A percentile compares a stretch with the other conserved stretches of the same genome.
phyloP scores from a whole-genome alignment of 2,797 vertebrate species.

The Heterohyrax brucei region DNA sequence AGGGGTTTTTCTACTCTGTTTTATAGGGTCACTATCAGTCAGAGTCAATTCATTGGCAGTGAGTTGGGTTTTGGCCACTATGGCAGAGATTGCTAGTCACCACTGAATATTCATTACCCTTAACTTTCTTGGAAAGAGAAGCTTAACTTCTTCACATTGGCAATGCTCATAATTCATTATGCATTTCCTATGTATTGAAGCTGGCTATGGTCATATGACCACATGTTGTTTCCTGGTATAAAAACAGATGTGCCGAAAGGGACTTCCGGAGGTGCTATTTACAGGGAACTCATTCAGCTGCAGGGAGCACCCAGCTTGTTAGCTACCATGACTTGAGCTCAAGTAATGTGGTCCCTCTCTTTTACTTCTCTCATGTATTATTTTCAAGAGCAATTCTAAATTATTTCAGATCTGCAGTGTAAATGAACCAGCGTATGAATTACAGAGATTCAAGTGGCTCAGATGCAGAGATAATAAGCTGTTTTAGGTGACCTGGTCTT shows the following conservation, averaged over 20 bases:
- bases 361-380: background rate
- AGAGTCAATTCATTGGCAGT: too few relatives aligned
- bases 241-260: background rate
- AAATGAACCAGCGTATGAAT: fast-evolving
- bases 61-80: too few relatives aligned
- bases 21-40: too few relatives aligned
- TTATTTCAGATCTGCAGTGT: background rate
- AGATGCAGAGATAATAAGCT: background rate
- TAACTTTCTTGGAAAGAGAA: background rate
- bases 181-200: background rate
- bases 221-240: background rate
- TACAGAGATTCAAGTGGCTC: background rate
- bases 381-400: background rate
- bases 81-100: too few relatives aligned
- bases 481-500: too few relatives aligned
- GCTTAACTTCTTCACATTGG: background rate
- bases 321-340: background rate
- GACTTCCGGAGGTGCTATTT: background rate
- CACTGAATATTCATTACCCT: background rate
- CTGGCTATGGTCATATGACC: too few relatives aligned
- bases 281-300: background rate
- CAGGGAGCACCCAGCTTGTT: background rate
- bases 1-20: too few relatives aligned
- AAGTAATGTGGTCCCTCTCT: background rate
- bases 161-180: background rate